Conservation (phyloP, 2,797 vertebrate genomes). For the Typhlichthys subterraneus region DNA sequence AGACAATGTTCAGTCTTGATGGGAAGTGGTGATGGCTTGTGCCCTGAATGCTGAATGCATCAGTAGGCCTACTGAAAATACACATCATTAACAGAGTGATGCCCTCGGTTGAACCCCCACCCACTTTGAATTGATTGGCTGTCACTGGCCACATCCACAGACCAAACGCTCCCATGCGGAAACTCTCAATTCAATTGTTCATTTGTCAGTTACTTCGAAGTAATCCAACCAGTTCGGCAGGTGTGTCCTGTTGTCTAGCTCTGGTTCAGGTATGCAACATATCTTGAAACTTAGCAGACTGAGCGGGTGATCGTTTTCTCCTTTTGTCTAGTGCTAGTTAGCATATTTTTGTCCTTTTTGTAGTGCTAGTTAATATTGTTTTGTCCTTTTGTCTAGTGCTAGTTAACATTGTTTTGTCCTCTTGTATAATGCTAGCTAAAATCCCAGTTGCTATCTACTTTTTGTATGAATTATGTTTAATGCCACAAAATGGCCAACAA, state of each 20-base stretch:
- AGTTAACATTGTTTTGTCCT: not conserved
- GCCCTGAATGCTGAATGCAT: constrained; percentile 51
- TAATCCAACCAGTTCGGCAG: constrained; percentile 58
- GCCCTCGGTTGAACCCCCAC: constrained; percentile 1
- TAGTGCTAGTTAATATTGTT: not conserved
- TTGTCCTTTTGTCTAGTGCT: not conserved
- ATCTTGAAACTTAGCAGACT: constrained; percentile 21
- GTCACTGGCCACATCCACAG: constrained; percentile 35
- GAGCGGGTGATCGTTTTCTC: constrained; percentile 42
- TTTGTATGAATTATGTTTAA: too few relatives aligned
- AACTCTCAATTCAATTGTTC: constrained; percentile 61
- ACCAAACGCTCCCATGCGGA: constrained; percentile 49
- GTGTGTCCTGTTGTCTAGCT: constrained; percentile 38
- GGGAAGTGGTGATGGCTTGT: constrained; percentile 59
- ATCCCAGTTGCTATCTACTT: too few relatives aligned
- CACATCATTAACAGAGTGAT: constrained; percentile 45
- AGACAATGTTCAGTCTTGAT: constrained; percentile 47
- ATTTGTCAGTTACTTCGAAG: constrained; percentile 47
- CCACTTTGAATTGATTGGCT: constrained; percentile 27
- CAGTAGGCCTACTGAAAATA: constrained; percentile 48
- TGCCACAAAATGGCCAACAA: too few relatives aligned
- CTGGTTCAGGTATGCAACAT: constrained; percentile 52
- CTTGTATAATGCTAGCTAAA: not conserved
- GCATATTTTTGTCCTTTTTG: constrained; percentile 1
- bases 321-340: constrained; percentile 12